A percentile compares a stretch with the other conserved stretches of the same genome.
Conservation (phyloP, 2,888 invertebrate species). For the Neoitamus cyanurus region DNA sequence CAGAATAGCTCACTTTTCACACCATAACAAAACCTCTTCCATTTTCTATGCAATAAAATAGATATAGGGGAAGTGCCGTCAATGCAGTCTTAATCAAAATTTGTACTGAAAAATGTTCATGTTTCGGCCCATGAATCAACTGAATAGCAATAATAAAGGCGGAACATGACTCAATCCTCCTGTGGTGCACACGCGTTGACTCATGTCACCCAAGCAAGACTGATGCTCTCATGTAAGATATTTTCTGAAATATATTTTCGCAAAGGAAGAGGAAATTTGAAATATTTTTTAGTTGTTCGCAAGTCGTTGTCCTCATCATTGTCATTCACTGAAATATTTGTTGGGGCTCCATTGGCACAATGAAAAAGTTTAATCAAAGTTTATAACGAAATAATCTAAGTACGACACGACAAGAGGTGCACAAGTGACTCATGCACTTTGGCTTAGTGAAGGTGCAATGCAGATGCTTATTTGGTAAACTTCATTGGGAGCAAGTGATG, state of each 20-base stretch:
- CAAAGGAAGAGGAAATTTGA: background rate
- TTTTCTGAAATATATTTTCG: slow-evolving; percentile 5
- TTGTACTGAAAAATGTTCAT: slow-evolving; percentile 13
- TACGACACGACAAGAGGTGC: background rate
- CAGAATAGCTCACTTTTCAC: background rate
- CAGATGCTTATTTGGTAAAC: too few species aligned
- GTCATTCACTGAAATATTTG: background rate
- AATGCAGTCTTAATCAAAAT: background rate
- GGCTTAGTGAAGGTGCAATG: background rate
- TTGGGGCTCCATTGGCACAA: background rate
- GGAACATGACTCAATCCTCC: slow-evolving; percentile 3
- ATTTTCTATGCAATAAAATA: background rate
- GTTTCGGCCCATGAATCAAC: slow-evolving; percentile 3
- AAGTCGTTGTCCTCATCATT: background rate
- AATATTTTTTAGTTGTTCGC: background rate
- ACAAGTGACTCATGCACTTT: background rate
- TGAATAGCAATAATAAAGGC: background rate
- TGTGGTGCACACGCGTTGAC: background rate
- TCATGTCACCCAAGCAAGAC: background rate
- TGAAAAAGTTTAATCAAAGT: background rate
- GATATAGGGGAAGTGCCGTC: background rate
- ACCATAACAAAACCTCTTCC: background rate
- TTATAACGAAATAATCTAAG: background rate
- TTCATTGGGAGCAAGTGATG: too few species aligned
- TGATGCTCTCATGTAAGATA: background rate